Evolutionary conservation across 1,140 invertebrate species (phyloP), one percentile per base, ranked within the genome.

Genomic region (Ostrea edulis): DNA sequence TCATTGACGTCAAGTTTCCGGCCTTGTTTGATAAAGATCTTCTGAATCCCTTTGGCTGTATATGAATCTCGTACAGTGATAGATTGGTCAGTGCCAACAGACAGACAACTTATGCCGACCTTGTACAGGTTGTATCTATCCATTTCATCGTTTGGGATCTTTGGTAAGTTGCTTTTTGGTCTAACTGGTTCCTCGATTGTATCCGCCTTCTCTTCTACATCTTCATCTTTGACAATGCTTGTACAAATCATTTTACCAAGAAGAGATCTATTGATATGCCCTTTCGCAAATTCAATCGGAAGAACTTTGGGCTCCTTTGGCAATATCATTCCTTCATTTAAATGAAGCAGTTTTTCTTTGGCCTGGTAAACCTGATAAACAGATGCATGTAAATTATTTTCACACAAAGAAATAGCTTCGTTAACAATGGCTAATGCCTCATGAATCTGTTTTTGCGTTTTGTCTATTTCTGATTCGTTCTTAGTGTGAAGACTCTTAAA

Each of bases 271-370:
- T 29, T 77, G 25, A 77, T 77, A 35, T 77, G 68, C 25, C 68
- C 68, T 14, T 77, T 77, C 35, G 35, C 68, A 44, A 77, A 77
- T 29, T 77, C 68, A 77, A 77, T 35, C 29, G 68, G 68, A 12
- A 35, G 25, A 77, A 77, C 25, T 8, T 11, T 77, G 2, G 68
- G 68, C 29, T 77, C 68, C 4, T 35, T 77, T 35, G 68, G 68
- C 14, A 77, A 77, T 4, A 77, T 11, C 68, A 77, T 77, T 77
- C 68, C 68, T 77, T 77, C 68, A 35, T 77, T 77, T 25, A 77
- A 35, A 35, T 77, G 68, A 4, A 25, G 5, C 25, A 77, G 25
- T 77, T 35, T 77, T 11, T 77, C 68, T 77, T 77, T 77, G 29
- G 68, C 68, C 29, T 77, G 68, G 35, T 77, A 77, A 3, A 77